These are phyloP conservation scores for Zootoca vivipara DNA, from an alignment of 2,113 vertebrate species.

Conservation along the genomic window DNA sequence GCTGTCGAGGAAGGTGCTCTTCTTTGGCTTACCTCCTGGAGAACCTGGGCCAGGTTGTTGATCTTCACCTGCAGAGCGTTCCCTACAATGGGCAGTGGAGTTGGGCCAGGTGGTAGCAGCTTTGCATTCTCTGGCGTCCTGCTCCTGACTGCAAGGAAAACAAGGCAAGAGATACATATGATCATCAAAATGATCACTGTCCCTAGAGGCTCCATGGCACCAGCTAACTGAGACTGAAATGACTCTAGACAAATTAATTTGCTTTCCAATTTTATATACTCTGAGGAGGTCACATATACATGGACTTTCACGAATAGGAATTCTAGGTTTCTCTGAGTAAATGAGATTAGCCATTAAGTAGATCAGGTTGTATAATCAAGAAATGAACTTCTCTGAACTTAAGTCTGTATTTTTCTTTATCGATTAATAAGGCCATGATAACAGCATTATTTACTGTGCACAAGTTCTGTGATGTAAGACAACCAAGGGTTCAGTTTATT, in stretches of 20 bases:
- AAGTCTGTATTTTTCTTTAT: neutral
- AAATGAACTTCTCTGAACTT: neutral
- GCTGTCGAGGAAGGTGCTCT: neutral
- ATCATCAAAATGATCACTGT: neutral
- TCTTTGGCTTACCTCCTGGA: slow-evolving; percentile 15
- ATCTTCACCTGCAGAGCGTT: slow-evolving; percentile 37
- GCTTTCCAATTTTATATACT: neutral
- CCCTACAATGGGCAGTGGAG: slow-evolving; percentile 29
- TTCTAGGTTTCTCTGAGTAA: neutral
- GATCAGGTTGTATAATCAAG: neutral
- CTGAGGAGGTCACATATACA: neutral
- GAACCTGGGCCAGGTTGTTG: slow-evolving; percentile 23
- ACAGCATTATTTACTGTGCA: too few species aligned
- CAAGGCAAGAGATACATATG: neutral
- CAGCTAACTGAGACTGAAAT: neutral
- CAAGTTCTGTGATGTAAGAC: neutral
- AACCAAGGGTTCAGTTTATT: too few species aligned
- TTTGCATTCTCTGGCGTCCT: neutral
- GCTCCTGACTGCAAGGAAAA: neutral
- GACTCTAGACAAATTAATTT: neutral
- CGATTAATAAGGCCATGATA: neutral
- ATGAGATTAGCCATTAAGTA: neutral
- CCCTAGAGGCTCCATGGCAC: neutral
- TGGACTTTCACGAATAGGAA: neutral
- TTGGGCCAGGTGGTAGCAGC: slow-evolving; percentile 36